A percentile compares a stretch with the other conserved stretches of the same genome.
Evolutionary conservation across 2,888 invertebrate genomes (phyloP).

Genomic region (Elmis aenea): DNA sequence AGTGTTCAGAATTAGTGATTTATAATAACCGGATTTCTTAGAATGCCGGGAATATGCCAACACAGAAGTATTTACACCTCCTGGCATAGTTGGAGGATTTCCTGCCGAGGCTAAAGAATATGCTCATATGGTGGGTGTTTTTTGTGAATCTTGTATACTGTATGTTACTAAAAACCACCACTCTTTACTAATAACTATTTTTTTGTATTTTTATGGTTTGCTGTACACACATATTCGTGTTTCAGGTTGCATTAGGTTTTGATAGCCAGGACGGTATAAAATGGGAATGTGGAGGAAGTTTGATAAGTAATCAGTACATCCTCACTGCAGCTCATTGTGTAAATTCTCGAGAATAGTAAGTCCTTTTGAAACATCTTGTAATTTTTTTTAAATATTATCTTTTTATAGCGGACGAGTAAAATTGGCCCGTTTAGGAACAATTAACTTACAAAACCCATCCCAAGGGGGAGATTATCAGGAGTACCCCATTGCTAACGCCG

Average conservation of each 20-base stretch:
- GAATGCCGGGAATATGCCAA: slow-evolving; percentile 11
- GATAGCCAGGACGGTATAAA: slow-evolving; percentile 31
- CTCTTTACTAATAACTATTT: not conserved
- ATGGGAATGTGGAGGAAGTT: slow-evolving; percentile 59
- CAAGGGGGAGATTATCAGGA: slow-evolving; percentile 28
- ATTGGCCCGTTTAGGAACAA: slow-evolving; percentile 26
- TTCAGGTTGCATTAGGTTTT: slow-evolving; percentile 16
- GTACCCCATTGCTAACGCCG: slow-evolving; percentile 29
- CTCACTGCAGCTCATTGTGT: slow-evolving; percentile 62
- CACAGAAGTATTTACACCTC: not conserved
- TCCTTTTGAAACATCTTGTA: not conserved
- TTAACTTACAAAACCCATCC: slow-evolving; percentile 19
- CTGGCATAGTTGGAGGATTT: slow-evolving; percentile 4
- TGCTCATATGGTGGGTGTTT: slow-evolving; percentile 27
- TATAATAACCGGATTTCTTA: not conserved
- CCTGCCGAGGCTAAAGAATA: slow-evolving; percentile 19
- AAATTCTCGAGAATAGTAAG: slow-evolving; percentile 17
- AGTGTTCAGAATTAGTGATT: slow-evolving; percentile 4
- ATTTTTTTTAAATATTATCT: not conserved
- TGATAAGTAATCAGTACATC: slow-evolving; percentile 57
- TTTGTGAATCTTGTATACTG: not conserved
- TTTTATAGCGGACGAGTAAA: slow-evolving; percentile 22
- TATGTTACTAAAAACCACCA: no score
- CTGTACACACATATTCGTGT: slow-evolving; percentile 1
- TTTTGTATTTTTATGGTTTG: not conserved